These are phyloP conservation scores for Oriolus oriolus DNA, from an alignment of 2,113 vertebrate species.

Conservation along the genomic window DNA sequence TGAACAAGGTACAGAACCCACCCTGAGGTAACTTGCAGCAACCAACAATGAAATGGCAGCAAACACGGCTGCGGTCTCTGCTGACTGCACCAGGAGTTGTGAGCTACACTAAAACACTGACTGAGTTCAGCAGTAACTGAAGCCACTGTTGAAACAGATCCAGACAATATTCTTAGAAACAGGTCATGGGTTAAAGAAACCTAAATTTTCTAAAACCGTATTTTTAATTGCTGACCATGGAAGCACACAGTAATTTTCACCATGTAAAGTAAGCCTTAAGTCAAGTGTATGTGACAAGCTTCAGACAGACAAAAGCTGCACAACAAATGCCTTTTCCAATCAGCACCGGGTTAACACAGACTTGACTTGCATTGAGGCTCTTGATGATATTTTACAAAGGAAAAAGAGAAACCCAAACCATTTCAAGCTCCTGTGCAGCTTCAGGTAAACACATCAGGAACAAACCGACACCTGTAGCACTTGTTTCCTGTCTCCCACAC, in stretches of 20 bases:
- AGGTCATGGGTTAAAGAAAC: not conserved
- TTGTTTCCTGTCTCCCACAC: not conserved
- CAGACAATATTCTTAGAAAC: not conserved
- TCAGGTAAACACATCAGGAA: not conserved
- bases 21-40: conserved; percentile 57
- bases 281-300: not conserved
- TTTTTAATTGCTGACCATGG: not conserved
- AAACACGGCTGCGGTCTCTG: not conserved
- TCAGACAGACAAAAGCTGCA: not conserved
- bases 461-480: not conserved
- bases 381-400: not conserved
- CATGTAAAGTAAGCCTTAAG: not conserved
- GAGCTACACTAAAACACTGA: not conserved
- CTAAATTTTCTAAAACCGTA: not conserved
- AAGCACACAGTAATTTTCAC: not conserved
- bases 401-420: not conserved
- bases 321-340: not conserved
- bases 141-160: not conserved
- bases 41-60: conserved; percentile 2
- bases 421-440: not conserved
- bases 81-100: not conserved
- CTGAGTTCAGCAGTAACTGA: not conserved
- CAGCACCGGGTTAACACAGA: not conserved
- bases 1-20: conserved; percentile 36
- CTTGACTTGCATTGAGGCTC: not conserved